These are phyloP conservation scores for Buceros bicornis DNA, from an alignment of 2,797 vertebrate genomes.

Conservation along the genomic window DNA sequence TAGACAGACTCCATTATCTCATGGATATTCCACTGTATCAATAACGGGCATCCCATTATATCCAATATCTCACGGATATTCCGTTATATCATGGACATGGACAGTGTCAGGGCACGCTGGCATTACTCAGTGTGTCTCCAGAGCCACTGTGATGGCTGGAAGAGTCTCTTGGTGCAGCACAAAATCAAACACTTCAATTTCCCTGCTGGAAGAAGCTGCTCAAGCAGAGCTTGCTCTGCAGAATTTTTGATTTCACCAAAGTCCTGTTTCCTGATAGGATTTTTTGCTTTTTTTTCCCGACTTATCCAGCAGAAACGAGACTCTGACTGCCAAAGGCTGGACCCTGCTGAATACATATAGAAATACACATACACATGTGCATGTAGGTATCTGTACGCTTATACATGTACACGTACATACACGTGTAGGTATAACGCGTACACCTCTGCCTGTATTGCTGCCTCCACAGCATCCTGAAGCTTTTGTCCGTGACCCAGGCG, in stretches of 20 bases:
- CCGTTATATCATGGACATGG: too few relatives aligned
- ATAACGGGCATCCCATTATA: too few relatives aligned
- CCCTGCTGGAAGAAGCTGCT: not conserved
- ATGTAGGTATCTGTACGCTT: too few relatives aligned
- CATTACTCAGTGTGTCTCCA: not conserved
- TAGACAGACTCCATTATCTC: not conserved
- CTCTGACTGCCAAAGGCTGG: not conserved
- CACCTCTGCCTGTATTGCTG: not conserved
- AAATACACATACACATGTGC: accelerated
- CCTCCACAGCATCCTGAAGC: not conserved
- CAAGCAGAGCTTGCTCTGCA: not conserved
- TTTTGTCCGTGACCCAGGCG: slow-evolving; percentile 38
- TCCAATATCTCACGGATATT: too few relatives aligned
- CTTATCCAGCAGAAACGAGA: not conserved
- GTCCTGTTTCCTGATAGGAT: not conserved
- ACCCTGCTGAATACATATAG: not conserved
- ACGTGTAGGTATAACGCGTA: accelerated
- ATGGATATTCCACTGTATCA: not conserved
- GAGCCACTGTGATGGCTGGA: not conserved
- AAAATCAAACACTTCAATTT: not conserved
- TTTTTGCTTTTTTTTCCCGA: not conserved
- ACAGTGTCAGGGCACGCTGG: accelerated
- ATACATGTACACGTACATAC: not conserved
- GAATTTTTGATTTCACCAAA: not conserved
- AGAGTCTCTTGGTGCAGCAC: not conserved